Evolutionary conservation across 2,888 invertebrate species (phyloP), one percentile per base, ranked within the genome.

Genomic region (Thera britannica): DNA sequence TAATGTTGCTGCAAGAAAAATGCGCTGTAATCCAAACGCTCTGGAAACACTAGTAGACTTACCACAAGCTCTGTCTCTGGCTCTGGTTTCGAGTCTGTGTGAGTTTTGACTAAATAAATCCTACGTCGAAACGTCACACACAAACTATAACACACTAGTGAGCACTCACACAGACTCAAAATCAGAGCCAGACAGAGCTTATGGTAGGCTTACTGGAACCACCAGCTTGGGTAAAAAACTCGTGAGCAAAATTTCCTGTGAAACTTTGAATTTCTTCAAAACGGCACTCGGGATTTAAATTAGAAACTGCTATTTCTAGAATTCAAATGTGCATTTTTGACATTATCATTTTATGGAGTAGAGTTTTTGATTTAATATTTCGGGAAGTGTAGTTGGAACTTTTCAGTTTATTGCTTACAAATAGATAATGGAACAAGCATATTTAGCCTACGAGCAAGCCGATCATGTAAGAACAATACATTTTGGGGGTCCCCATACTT

Each of bases 1-100:
- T 77, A 74, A 76, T 76, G 74, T 71, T 63, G 72, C 65, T 68
- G 72, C 65, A 69, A 73, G 75, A 77, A 77, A 76, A 77, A 76
- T 74, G 74, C 70, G 69, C 62, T 60, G 69, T 73, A 76, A 74
- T 72, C 74, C 72, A 12, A 55, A 54, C 51, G 69, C 60, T 65
- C 60, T 51, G 23, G 51, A 51, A 60, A 23, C 23, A 23, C 23
- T 1, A 23, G 23, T 23, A 23, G 23, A 1, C n/a, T n/a, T 23
- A 23, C 23, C 23, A 23, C 23, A 23, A 23, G 23, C 23, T 23
- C 23, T 23, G 23, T 23, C 23, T 23, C 23, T 23, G 23, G 23
- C 23, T 23, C 23, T 23, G 23, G 23, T 23, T 23, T 23, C 1
- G 23, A 23, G 23, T 23, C 1, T 23, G 1, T 23, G 23, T 23